A percentile compares a stretch with the other conserved stretches of the same genome.
These are phyloP conservation scores for Agapostemon virescens DNA, from an alignment of 2,888 invertebrate species.

Conservation along the genomic window DNA sequence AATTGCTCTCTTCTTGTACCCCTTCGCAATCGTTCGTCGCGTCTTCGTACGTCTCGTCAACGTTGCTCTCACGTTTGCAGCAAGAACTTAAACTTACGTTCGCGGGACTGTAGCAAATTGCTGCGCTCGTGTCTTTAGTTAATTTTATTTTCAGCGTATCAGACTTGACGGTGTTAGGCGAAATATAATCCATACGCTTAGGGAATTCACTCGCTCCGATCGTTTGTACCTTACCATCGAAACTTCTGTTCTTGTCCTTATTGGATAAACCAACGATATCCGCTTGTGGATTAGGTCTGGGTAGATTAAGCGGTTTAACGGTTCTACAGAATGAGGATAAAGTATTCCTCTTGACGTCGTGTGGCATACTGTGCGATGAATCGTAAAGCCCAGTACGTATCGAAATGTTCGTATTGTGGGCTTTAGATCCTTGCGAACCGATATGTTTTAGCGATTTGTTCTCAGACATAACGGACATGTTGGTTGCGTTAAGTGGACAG, in stretches of 20 bases:
- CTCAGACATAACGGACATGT: slow-evolving; percentile 28
- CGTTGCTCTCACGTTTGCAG: slow-evolving; percentile 15
- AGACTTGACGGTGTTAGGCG: slow-evolving; percentile 18
- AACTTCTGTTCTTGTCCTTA: slow-evolving; percentile 43
- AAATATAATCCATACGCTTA: slow-evolving; percentile 41
- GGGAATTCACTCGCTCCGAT: slow-evolving; percentile 25
- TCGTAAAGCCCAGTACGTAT: slow-evolving; percentile 77
- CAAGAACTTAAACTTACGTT: slow-evolving; percentile 4
- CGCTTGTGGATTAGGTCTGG: slow-evolving; percentile 37
- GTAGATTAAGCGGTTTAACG: slow-evolving; percentile 41
- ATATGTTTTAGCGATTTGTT: slow-evolving; percentile 45
- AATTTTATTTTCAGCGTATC: slow-evolving; percentile 29
- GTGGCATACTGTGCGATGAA: slow-evolving; percentile 70
- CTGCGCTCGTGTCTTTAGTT: neutral
- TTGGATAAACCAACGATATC: slow-evolving; percentile 32
- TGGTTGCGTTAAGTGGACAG: slow-evolving; percentile 9
- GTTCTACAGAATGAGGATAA: slow-evolving; percentile 46
- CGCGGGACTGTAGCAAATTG: neutral
- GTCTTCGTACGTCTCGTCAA: neutral
- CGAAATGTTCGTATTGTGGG: slow-evolving; percentile 75
- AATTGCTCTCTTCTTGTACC: slow-evolving; percentile 4
- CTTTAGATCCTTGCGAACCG: slow-evolving; percentile 58
- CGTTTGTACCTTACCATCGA: slow-evolving; percentile 20
- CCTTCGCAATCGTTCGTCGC: slow-evolving; percentile 11
- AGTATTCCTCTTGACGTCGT: slow-evolving; percentile 68